These are phyloP conservation scores for Drosophila saltans DNA, from an alignment of 1,140 invertebrate species.

Conservation along the genomic window DNA sequence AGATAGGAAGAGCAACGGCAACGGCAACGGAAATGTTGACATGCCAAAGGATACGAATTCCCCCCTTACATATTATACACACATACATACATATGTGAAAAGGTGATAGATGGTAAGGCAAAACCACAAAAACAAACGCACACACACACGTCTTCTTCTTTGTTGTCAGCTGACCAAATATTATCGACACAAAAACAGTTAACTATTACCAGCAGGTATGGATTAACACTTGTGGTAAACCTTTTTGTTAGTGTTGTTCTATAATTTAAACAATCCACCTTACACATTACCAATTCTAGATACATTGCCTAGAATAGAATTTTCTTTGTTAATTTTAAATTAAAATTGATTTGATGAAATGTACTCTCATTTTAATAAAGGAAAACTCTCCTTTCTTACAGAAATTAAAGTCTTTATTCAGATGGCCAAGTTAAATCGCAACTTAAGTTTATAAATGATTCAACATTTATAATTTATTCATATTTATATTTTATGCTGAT, in stretches of 20 bases:
- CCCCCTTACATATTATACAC: not conserved
- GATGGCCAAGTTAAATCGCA: not conserved
- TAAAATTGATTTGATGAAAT: too few species aligned
- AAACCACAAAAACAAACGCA: not conserved
- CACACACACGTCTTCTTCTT: not conserved
- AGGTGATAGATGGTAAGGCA: not conserved
- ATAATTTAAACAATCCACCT: not conserved
- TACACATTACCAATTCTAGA: not conserved
- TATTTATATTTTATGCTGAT: not conserved
- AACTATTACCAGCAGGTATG: not conserved
- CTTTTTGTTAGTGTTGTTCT: not conserved
- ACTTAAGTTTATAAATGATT: not conserved
- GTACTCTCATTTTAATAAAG: too few species aligned
- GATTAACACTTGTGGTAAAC: not conserved
- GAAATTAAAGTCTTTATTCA: not conserved
- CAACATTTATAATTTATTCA: not conserved
- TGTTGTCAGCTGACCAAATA: conserved; percentile 11
- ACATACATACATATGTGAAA: not conserved
- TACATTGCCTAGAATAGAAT: too few species aligned
- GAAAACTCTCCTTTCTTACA: not conserved
- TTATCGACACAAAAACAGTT: not conserved
- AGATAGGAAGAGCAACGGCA: conserved; percentile 47
- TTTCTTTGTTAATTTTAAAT: too few species aligned
- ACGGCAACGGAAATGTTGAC: conserved; percentile 19
- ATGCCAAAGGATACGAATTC: not conserved